These are phyloP conservation scores for Limnephilus lunatus DNA, from an alignment of 2,888 invertebrate species.

Conservation along the genomic window DNA sequence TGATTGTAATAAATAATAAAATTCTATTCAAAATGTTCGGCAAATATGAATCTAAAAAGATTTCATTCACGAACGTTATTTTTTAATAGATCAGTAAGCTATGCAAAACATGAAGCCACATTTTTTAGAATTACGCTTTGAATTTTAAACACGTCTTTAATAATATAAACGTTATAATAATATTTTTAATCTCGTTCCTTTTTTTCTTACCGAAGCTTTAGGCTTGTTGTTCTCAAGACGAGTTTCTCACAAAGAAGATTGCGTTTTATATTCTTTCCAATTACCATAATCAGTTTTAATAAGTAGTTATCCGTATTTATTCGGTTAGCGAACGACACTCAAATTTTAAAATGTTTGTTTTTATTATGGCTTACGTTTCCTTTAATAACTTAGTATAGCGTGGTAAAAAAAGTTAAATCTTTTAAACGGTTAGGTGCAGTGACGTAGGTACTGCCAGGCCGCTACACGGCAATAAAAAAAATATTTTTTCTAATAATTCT, in stretches of 20 bases:
- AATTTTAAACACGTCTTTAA: neutral
- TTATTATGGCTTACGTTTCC: neutral
- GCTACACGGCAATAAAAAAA: neutral
- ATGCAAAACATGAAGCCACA: neutral
- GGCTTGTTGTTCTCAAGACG: neutral
- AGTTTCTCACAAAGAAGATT: neutral
- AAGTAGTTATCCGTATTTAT: neutral
- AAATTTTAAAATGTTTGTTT: neutral
- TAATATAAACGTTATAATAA: neutral
- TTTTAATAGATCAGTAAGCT: neutral
- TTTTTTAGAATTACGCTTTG: neutral
- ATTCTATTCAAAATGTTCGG: neutral
- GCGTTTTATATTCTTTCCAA: neutral
- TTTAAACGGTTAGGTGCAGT: neutral
- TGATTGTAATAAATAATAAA: neutral
- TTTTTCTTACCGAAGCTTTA: neutral
- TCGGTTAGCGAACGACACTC: neutral
- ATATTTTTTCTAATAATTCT: too few relatives aligned
- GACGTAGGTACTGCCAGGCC: neutral
- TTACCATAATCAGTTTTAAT: slow-evolving; percentile 37
- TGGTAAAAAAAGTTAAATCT: neutral
- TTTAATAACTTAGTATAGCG: neutral
- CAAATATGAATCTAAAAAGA: neutral
- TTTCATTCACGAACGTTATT: too few relatives aligned
- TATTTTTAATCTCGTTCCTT: neutral